Base-by-base conservation (phyloP, 2,797 vertebrate genomes). In the Zenarchopterus dispar region DNA sequence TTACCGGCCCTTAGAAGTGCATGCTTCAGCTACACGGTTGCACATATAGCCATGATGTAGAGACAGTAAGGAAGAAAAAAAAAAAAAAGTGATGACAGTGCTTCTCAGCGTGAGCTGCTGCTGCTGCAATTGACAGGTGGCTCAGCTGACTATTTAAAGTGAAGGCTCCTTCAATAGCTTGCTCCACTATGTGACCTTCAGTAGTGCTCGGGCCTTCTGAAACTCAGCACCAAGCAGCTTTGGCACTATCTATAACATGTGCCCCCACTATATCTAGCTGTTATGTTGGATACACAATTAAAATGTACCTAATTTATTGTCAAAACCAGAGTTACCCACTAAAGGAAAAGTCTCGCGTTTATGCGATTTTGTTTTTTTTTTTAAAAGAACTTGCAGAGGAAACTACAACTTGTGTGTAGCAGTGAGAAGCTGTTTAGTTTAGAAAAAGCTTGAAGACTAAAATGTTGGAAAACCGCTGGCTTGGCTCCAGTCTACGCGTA, bases 161-260 rank as follows among this genome's bases (percentile, higher is more conserved):
- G 70, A 93, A 91, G 90, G 73, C 77, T 77, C 76, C 77, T 84
- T 85, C 84, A 85, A 83, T 73, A 77, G 73, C 54, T 59, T 28
- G 63, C 68, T 64, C 59, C 75, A 81, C 64, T 84, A 77, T 89
- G 80, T 92, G 90, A 93, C 91, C 91, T 92, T 93, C 88, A 88
- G 44, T 74, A 57, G 66, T 80, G 71, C 64, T 71, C 36, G 23
- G 53, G 52, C 62, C 59, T 13, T 44, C 58, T 87, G 88, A 88
- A 88, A 90, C 85, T 75, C 7, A 33, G 80, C 78, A 79, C 80
- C 67, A 21, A 26, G 24, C 76, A 65, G 64, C 44, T 42, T 76
- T 69, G 58, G 72, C 73, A 69, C 74, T 15, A 31, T 47, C 43
- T 42, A 24, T 8, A 21, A 42, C 18, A 23, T 41, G 21, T 56